phyloP scores from a whole-genome alignment of 2,888 invertebrate genomes.

The Spilosoma lubricipeda region DNA sequence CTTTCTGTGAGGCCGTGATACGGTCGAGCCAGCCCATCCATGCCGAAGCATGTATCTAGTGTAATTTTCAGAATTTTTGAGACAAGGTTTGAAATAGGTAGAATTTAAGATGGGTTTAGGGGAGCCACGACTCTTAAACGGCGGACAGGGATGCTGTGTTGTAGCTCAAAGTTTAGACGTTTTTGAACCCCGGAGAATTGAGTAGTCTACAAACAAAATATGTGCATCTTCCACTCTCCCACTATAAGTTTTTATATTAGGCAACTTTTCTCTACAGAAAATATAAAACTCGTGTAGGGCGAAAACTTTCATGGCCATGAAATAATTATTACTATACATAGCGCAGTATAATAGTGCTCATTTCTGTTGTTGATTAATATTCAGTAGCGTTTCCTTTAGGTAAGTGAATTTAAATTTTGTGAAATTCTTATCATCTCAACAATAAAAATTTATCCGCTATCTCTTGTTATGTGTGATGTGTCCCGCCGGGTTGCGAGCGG shows the following conservation, averaged over 20 bases:
- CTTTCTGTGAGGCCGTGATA: too few species aligned
- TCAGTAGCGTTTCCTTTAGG: neutral
- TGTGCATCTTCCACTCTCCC: neutral
- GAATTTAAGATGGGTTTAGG: neutral
- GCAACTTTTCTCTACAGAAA: neutral
- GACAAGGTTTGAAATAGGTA: neutral
- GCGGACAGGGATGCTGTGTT: too few species aligned
- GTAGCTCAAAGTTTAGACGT: too few species aligned
- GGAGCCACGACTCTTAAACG: too few species aligned
- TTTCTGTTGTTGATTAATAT: neutral
- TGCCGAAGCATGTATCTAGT: too few species aligned
- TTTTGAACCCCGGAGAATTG: too few species aligned
- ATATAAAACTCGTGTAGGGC: neutral
- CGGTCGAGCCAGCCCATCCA: too few species aligned
- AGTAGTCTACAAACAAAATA: too few species aligned
- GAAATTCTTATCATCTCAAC: neutral
- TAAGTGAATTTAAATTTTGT: neutral
- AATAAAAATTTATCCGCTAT: conserved; percentile 21
- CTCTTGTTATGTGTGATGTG: conserved; percentile 11
- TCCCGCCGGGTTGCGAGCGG: conserved; percentile 64
- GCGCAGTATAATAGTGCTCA: neutral
- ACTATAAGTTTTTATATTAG: neutral
- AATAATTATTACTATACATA: neutral
- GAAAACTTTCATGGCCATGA: neutral
- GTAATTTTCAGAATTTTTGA: too few species aligned